Evolutionary conservation across 2,113 vertebrate genomes (phyloP), one percentile per base, ranked within the genome.

Genomic region (Platysternon megacephalum): DNA sequence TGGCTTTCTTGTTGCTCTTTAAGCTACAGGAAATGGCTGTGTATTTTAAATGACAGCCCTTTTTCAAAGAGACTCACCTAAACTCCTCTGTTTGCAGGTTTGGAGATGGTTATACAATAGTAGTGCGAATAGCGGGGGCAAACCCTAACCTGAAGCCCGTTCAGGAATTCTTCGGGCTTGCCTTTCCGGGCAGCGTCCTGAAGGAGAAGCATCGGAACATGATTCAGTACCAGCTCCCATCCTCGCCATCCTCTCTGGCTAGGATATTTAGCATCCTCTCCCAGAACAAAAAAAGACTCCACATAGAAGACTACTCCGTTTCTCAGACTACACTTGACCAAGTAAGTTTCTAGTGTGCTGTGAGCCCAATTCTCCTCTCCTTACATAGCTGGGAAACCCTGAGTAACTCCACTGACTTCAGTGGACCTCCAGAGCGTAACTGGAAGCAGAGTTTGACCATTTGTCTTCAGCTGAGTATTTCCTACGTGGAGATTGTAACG

Each of bases 301-400:
- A 98, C 72, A 99, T 99, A 95, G 99, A 99, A 97, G 99, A 99
- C 97, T 99, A 99, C 98, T 99, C 99, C 0, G 99, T 99, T 90
- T 99, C 99, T 56, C 99, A 99, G 98, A 99, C 99, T 94, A 99
- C 99, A 2, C 99, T 99, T 97, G 99, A 99, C 98, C 99, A 99
- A 99, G 99, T 99, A 98, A 98, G 99, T 86, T 68, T 87, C 26
- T 16, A 76, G 72, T 51, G 72, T 5, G 24, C 78, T 84, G 49
- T 82, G 61, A 88, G 22, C 56, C 32, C 26, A 84, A 87, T 89
- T 3, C 6, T 39, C 1, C 12, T 87, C 79, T 4, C 1, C 39
- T 74, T 48, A 42, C 48, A 8, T 44, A 78, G 3, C 6, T 68
- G 35, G 88, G 9, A 84, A 39, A 55, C 4, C 42, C 24, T 56